Base-by-base conservation (phyloP, 2,113 vertebrate species). In the Podiceps cristatus region DNA sequence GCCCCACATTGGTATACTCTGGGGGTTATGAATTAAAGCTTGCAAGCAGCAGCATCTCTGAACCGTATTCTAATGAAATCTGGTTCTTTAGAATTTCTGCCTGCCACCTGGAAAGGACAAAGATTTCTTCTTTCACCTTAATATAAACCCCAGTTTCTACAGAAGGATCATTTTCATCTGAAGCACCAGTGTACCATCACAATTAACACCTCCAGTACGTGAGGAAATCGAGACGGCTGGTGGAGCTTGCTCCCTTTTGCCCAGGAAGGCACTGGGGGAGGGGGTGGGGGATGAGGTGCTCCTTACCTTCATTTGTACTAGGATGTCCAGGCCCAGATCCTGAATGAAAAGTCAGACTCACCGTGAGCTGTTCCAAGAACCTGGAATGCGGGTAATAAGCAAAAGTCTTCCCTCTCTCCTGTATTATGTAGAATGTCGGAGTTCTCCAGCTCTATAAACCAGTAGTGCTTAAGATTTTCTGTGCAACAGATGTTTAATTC, bases 1-100 rank as follows among this genome's bases (percentile, higher is more conserved):
- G 50, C 24, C 33, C 13, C 42, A 55, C 10, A 24, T 0, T 22
- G 17, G 37, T 24, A 9, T 5, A 7, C 35, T 28, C 33, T 0
- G 2, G 14, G 12, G 49, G 66, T 59, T 44, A 28, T 0, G 9
- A 62, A 64, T 11, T 45, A 29, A 50, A 89, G 49, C 45, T 31
- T 52, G 25, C 37, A 47, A 49, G 31, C 29, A 75, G 62, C 29
- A 88, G 6, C 44, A 89, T 35, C 44, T 88, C 55, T 60, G 28
- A 86, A 67, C 20, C n/a, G n/a, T 59, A 50, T 13, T 76, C 29
- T 28, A 79, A n/a, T 13, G 44, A 68, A 92, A 79, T 28, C 14
- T 72, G 5, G 24, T 37, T 82, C 68, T 81, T 80, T 10, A 44
- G 49, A 90, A 85, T 23, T n/a, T 55, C 58, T 76, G 49, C 53